A percentile compares a stretch with the other conserved stretches of the same genome.
phyloP scores from a whole-genome alignment of 2,797 vertebrate genomes.

The Echeneis naucrates region DNA sequence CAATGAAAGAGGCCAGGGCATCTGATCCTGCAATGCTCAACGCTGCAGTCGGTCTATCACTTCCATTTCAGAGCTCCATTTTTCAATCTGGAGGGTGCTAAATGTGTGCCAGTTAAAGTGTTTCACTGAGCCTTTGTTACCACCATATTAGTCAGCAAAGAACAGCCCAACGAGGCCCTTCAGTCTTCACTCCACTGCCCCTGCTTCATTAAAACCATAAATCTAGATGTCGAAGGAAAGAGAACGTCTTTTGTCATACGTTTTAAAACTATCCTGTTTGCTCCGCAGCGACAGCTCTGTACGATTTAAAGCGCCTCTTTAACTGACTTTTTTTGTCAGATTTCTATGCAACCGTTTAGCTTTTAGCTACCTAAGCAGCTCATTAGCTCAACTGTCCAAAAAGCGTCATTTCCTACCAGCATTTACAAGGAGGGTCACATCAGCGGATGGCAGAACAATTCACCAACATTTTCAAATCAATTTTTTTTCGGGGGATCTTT shows the following conservation, averaged over 20 bases:
- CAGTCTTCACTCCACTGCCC: slow-evolving; percentile 66
- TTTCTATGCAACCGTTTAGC: neutral
- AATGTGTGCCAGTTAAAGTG: slow-evolving; percentile 69
- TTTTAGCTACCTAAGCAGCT: slow-evolving; percentile 1
- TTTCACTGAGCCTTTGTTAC: slow-evolving; percentile 74
- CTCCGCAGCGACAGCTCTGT: slow-evolving; percentile 27
- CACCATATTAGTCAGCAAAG: slow-evolving; percentile 65
- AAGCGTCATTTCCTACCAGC: neutral
- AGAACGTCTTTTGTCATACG: slow-evolving; percentile 62
- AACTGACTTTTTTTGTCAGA: neutral
- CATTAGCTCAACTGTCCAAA: neutral
- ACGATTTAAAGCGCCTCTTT: neutral
- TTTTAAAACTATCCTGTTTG: slow-evolving; percentile 44
- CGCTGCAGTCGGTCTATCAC: slow-evolving; percentile 57
- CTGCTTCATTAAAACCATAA: slow-evolving; percentile 83
- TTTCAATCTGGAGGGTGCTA: slow-evolving; percentile 73
- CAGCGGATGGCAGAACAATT: neutral
- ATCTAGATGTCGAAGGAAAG: slow-evolving; percentile 70
- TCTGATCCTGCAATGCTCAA: slow-evolving; percentile 47
- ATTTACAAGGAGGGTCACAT: neutral
- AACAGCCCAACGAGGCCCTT: slow-evolving; percentile 62
- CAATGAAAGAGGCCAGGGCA: slow-evolving; percentile 46
- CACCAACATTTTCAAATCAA: neutral
- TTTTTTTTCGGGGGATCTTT: too few species aligned
- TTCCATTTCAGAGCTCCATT: slow-evolving; percentile 67